Conservation (phyloP, 1,140 invertebrate genomes). For the Nylanderia fulva region DNA sequence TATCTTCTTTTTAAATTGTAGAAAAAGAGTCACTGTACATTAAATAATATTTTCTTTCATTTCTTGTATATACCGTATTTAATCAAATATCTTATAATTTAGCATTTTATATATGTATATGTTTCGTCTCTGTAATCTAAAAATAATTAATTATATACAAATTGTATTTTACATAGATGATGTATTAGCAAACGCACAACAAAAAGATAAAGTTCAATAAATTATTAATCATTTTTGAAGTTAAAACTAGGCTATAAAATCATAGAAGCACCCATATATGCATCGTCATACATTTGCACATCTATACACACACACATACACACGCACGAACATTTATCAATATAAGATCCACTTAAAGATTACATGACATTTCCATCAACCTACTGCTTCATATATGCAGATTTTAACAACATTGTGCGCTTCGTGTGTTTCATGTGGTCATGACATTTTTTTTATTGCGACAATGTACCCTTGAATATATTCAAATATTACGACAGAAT, state of each 20-base stretch:
- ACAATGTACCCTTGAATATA: conserved; percentile 25
- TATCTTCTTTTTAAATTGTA: not conserved
- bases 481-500: conserved; percentile 40
- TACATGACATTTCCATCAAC: conserved; percentile 5
- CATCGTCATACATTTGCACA: not conserved
- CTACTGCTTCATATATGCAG: not conserved
- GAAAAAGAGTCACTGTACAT: not conserved
- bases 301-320: not conserved
- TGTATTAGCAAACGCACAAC: not conserved
- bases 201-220: not conserved
- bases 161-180: not conserved
- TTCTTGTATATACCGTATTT: too few species aligned
- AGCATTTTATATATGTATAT: too few species aligned
- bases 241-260: conserved; percentile 30
- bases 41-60: not conserved
- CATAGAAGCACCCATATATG: not conserved
- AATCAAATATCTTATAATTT: too few species aligned
- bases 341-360: conserved; percentile 10
- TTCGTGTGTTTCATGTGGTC: conserved; percentile 5
- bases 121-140: too few species aligned
- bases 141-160: not conserved
- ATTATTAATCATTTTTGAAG: not conserved
- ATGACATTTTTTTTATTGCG: conserved; percentile 8
- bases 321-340: not conserved
- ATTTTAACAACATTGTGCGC: conserved; percentile 13